Conservation (phyloP, 2,888 invertebrate genomes). For the Heliconius cydno region DNA sequence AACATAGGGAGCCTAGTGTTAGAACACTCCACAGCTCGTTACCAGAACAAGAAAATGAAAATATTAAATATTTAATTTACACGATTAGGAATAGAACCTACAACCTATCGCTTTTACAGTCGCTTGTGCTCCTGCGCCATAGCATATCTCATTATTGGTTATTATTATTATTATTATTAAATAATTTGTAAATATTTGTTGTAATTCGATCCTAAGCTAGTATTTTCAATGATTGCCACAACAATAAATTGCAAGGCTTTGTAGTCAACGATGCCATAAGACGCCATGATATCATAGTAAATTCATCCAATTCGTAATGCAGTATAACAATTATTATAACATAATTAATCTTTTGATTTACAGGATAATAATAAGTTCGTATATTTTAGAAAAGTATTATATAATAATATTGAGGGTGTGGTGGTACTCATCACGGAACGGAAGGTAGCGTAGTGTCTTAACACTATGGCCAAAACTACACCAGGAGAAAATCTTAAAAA, state of each 20-base stretch:
- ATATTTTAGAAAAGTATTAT: not conserved
- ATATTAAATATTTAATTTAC: too few relatives aligned
- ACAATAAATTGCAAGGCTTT: constrained; percentile 8
- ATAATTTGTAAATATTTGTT: not conserved
- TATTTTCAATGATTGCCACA: constrained; percentile 2
- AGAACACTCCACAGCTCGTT: too few relatives aligned
- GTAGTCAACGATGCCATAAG: constrained; percentile 22
- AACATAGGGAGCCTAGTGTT: too few relatives aligned
- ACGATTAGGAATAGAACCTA: too few relatives aligned
- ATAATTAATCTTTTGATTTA: constrained; percentile 10
- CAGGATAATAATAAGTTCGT: not conserved
- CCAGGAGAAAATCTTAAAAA: too few relatives aligned
- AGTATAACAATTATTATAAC: constrained; percentile 10
- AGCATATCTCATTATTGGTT: too few relatives aligned
- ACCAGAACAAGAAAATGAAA: too few relatives aligned
- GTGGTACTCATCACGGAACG: not conserved
- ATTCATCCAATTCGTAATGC: constrained; percentile 6
- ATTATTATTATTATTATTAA: not conserved
- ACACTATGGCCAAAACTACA: not conserved
- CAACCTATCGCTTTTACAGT: too few relatives aligned
- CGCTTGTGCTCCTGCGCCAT: too few relatives aligned
- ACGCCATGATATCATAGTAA: constrained; percentile 28
- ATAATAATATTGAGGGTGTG: too few relatives aligned
- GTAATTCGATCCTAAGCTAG: not conserved
- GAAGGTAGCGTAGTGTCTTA: not conserved